phyloP scores from a whole-genome alignment of 2,888 invertebrate species.

The Philonicus albiceps region DNA sequence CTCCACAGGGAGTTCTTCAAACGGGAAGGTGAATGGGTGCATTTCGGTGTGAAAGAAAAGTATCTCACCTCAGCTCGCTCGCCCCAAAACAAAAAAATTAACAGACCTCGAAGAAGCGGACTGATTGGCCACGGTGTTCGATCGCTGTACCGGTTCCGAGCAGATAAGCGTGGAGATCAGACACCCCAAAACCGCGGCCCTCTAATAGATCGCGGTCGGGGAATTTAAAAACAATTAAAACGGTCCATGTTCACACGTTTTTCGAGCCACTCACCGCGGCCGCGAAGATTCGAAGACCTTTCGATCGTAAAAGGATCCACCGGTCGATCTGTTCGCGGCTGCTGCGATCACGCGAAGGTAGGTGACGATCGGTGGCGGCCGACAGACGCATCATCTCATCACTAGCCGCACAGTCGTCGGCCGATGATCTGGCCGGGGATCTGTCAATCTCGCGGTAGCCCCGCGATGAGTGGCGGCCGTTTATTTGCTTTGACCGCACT shows the following conservation, averaged over 20 bases:
- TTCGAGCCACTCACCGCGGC: background rate
- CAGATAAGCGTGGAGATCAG: background rate
- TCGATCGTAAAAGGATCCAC: background rate
- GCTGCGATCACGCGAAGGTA: slow-evolving; percentile 41
- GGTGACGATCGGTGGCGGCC: background rate
- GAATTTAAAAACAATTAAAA: slow-evolving; percentile 44
- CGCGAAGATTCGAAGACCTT: background rate
- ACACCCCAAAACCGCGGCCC: background rate
- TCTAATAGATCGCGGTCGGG: slow-evolving; percentile 1
- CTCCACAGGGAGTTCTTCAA: background rate
- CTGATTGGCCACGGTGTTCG: background rate
- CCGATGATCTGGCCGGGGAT: background rate
- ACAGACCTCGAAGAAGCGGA: slow-evolving; percentile 2
- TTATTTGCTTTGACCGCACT: slow-evolving; percentile 45
- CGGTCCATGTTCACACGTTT: slow-evolving; percentile 44
- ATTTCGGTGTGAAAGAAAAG: slow-evolving; percentile 5
- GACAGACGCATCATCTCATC: background rate
- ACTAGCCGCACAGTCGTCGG: background rate
- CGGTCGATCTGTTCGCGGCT: background rate
- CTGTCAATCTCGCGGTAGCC: slow-evolving; percentile 4
- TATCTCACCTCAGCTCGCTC: background rate
- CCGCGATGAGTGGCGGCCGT: slow-evolving; percentile 2
- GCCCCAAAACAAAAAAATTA: background rate
- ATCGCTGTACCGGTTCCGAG: background rate
- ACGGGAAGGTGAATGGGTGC: background rate